Conservation (phyloP, 2,797 vertebrate genomes). For the Sitta carolinensis region DNA sequence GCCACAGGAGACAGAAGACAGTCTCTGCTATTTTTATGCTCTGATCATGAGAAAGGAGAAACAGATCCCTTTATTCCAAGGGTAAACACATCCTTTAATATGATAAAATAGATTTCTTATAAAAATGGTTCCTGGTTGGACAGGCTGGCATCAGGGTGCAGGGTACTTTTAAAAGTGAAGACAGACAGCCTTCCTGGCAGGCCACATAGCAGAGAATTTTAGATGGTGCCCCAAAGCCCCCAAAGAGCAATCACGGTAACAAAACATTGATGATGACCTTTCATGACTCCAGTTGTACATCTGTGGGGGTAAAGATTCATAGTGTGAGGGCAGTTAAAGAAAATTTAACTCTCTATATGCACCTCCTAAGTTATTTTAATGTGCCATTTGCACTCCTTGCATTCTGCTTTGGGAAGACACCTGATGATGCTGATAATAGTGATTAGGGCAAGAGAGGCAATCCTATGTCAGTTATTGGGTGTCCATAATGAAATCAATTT, state of each 20-base stretch:
- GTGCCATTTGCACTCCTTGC: not conserved
- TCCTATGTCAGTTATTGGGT: not conserved
- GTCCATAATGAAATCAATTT: not conserved
- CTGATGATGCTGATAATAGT: not conserved
- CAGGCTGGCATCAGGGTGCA: not conserved
- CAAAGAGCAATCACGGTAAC: rapidly evolving
- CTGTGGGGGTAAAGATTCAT: not conserved
- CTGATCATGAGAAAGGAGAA: not conserved
- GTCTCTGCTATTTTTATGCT: too few species aligned
- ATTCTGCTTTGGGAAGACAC: not conserved
- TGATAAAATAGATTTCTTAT: not conserved
- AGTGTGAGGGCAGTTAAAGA: not conserved
- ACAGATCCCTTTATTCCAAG: rapidly evolving
- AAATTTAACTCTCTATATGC: not conserved
- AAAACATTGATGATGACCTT: not conserved
- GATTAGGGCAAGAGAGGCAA: not conserved
- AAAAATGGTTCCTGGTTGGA: not conserved
- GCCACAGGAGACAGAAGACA: not conserved
- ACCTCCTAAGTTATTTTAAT: not conserved
- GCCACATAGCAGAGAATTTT: rapidly evolving
- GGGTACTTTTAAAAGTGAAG: not conserved
- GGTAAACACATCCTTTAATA: not conserved
- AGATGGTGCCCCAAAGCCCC: not conserved
- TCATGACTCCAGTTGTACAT: rapidly evolving
- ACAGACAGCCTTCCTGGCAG: not conserved